phyloP scores from a whole-genome alignment of 2,797 vertebrate species.

The Melanotaenia boesemani region DNA sequence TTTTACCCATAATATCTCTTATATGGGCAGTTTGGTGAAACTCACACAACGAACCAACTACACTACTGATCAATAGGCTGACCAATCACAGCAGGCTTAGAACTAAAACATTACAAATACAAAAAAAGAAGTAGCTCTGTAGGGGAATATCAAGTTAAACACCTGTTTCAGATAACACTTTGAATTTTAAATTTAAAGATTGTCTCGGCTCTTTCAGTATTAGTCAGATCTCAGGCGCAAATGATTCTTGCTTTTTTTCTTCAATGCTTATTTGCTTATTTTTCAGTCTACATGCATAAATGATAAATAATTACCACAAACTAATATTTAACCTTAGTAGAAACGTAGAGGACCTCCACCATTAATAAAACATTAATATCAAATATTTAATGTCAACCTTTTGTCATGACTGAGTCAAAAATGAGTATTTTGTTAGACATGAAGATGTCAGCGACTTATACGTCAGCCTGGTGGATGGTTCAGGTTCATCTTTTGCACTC shows the following conservation, averaged over 20 bases:
- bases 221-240: neutral
- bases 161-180: too few species aligned
- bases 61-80: too few species aligned
- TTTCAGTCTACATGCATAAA: neutral
- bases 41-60: too few species aligned
- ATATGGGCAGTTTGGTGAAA: neutral
- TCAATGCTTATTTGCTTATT: conserved; percentile 11
- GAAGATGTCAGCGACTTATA: neutral
- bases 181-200: too few species aligned
- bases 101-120: neutral
- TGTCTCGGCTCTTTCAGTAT: neutral
- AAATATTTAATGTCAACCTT: neutral
- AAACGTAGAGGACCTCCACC: neutral
- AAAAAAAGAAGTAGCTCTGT: neutral
- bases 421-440: too few species aligned
- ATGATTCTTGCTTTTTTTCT: conserved; percentile 9
- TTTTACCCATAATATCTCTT: neutral
- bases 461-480: neutral
- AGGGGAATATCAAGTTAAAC: too few species aligned
- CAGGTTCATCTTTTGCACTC: neutral
- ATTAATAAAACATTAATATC: neutral
- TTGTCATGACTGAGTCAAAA: too few species aligned
- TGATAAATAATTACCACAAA: neutral
- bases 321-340: neutral
- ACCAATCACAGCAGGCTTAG: neutral